Base-by-base conservation (phyloP, 2,797 vertebrate genomes). In the Pachyuromys duprasi region DNA sequence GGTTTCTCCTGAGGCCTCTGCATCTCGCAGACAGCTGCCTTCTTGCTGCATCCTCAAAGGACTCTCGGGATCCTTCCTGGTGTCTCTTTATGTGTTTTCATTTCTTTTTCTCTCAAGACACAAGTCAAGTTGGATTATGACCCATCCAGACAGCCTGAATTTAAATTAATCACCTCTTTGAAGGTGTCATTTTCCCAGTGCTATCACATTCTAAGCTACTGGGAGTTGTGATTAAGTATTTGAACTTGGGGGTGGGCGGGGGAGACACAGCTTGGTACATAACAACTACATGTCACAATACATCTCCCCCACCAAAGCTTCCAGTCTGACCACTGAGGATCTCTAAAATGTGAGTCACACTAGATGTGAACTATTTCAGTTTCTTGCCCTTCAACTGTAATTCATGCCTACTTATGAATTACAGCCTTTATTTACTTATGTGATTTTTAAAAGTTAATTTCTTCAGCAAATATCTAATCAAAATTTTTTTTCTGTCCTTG, bases 391-490 rank as follows among this genome's bases (percentile, higher is more conserved):
- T 36, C 9, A 79, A 3, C 22, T 67, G 3, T 65, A 91, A 65
- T 91, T 87, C 33, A 8, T 55, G 57, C 17, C 13, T 28, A 89
- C 78, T 72, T 87, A n/a, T 57, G 55, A 57, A 57, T n/a, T 86
- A 49, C 82, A 69, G 31, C 31, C 39, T 78, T 31, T 86, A 69
- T 69, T 86, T 86, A n/a, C 39, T 12, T 72, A 74, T 5, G 8
- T 82, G 62, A 67, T 82, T 93, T 79, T 20, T 26, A 86, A 94
- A 78, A 88, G 55, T 75, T 74, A 15, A 84, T 74, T 88, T 82
- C 74, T 69, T 88, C 14, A 74, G 57, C 24, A 91, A 92, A 39
- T 55, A 80, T 83, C 88, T 89, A 33, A 14, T 53, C 53, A 75
- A 55, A n/a, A 63, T 80, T 78, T 57, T n/a, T 79, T 18, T 91